Percentiles rank a stretch among this genome's conserved stretches.
phyloP scores from a whole-genome alignment of 2,888 invertebrate genomes.

The Pherbina coryleti region DNA sequence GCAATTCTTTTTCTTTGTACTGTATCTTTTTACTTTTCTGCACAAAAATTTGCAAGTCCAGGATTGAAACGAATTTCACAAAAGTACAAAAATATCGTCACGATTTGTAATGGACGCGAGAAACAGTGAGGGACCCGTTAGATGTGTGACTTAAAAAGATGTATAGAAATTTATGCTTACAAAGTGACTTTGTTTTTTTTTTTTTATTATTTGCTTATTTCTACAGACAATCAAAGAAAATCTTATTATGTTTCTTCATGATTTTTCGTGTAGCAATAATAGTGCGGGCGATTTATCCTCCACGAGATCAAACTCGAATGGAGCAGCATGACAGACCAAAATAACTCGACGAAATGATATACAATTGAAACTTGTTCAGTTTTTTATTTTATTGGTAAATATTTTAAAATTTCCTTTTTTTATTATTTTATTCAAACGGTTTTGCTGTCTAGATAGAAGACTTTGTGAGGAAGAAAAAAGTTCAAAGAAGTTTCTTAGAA shows the following conservation, averaged over 20 bases:
- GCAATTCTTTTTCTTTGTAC: conserved; percentile 54
- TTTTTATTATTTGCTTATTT: neutral
- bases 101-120: conserved; percentile 43
- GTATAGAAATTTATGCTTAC: neutral
- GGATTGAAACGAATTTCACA: conserved; percentile 36
- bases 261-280: conserved; percentile 31
- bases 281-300: conserved; percentile 4
- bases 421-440: neutral
- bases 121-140: neutral
- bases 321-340: too few species aligned
- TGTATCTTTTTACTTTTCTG: conserved; percentile 6
- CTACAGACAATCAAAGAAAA: conserved; percentile 22
- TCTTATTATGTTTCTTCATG: conserved; percentile 32
- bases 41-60: conserved; percentile 25
- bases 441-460: too few species aligned
- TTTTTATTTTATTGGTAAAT: neutral
- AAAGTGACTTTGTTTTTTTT: neutral
- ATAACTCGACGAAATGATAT: too few species aligned
- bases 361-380: neutral
- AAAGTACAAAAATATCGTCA: conserved; percentile 42
- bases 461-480: too few species aligned
- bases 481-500: too few species aligned
- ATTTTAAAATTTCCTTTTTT: neutral
- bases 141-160: neutral
- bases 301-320: neutral